Percentiles rank a stretch among this genome's conserved stretches.
Evolutionary conservation across 2,888 invertebrate genomes (phyloP).

Genomic region (Cyclophora punctaria): DNA sequence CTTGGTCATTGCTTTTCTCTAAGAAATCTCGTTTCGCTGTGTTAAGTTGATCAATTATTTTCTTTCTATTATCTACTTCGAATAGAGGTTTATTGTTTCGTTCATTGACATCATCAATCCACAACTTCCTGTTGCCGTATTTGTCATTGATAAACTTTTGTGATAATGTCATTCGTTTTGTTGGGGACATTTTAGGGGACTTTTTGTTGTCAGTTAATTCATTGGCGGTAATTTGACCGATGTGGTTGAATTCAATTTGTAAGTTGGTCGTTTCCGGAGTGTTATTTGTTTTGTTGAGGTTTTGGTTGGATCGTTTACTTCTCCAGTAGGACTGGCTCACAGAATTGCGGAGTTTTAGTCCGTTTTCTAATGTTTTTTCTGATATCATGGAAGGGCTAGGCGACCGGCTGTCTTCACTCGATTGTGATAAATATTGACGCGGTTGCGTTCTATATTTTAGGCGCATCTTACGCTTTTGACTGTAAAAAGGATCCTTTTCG

Average conservation of each 20-base stretch:
- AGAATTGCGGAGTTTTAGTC: slow-evolving; percentile 57
- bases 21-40: slow-evolving; percentile 48
- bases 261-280: slow-evolving; percentile 50
- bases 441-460: slow-evolving; percentile 78
- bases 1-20: slow-evolving; percentile 45
- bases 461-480: slow-evolving; percentile 80
- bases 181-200: slow-evolving; percentile 51
- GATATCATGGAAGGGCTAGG: slow-evolving; percentile 68
- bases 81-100: slow-evolving; percentile 46
- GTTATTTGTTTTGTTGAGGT: slow-evolving; percentile 51
- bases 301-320: slow-evolving; percentile 59
- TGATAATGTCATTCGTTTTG: slow-evolving; percentile 59
- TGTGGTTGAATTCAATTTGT: slow-evolving; percentile 65
- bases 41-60: slow-evolving; percentile 53
- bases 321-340: slow-evolving; percentile 70
- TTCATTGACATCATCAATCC: slow-evolving; percentile 58
- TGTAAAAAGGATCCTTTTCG: slow-evolving; percentile 90
- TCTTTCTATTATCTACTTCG: slow-evolving; percentile 55
- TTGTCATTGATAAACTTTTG: slow-evolving; percentile 73
- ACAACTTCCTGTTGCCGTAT: slow-evolving; percentile 67
- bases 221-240: slow-evolving; percentile 60
- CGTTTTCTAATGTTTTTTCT: slow-evolving; percentile 54
- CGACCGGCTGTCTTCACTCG: slow-evolving; percentile 78
- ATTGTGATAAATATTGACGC: slow-evolving; percentile 72
- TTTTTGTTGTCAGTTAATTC: slow-evolving; percentile 48